Conservation (phyloP, 2,797 vertebrate genomes). For the Mormyrus hasselquistii region DNA sequence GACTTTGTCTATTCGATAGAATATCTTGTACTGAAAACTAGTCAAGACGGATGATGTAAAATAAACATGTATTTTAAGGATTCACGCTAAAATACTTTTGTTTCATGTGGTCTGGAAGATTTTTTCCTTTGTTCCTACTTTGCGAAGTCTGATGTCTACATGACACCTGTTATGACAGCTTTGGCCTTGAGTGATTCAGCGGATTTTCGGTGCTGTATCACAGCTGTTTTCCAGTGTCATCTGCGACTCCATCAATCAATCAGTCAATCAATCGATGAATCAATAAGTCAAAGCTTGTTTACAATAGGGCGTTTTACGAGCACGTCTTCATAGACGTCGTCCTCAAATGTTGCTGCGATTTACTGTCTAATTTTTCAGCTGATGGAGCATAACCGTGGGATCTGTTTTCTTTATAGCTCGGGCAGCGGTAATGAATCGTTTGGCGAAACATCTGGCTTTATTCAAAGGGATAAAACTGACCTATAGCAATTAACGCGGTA, state of each 20-base stretch:
- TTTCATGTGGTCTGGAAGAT: background rate
- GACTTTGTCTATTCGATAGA: background rate
- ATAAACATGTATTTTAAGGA: background rate
- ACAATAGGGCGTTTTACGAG: background rate
- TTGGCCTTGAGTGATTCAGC: background rate
- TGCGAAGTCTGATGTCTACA: background rate
- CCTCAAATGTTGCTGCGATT: background rate
- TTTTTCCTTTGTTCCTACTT: background rate
- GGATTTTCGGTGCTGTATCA: background rate
- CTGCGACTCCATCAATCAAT: background rate
- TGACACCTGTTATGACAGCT: conserved; percentile 1
- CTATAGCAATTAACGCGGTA: conserved; percentile 6
- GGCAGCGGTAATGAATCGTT: background rate
- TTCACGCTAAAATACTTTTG: background rate
- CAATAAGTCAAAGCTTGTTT: background rate
- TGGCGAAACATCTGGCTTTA: conserved; percentile 16
- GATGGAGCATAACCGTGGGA: background rate
- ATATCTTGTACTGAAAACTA: background rate
- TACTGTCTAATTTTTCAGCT: background rate
- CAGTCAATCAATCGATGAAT: background rate
- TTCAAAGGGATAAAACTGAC: conserved; percentile 10
- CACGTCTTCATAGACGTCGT: background rate
- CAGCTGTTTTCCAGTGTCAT: background rate
- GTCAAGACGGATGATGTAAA: background rate
- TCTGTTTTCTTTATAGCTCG: background rate